These are phyloP conservation scores for Kryptolebias marmoratus DNA, from an alignment of 2,113 vertebrate species.

Conservation along the genomic window DNA sequence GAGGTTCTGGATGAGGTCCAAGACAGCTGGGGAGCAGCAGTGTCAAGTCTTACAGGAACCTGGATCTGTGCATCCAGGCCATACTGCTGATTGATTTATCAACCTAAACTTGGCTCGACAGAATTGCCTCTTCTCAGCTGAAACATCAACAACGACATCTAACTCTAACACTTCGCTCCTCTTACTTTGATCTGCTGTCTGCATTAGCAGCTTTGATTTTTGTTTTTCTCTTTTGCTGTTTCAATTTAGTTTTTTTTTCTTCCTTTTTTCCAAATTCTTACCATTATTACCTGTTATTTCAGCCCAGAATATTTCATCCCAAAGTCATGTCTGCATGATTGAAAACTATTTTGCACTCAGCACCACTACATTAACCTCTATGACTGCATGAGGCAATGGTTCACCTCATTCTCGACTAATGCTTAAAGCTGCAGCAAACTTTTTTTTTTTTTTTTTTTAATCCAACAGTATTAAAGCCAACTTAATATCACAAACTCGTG, in stretches of 20 bases:
- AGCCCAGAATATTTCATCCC: slow-evolving; percentile 15
- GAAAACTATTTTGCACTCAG: slow-evolving; percentile 46
- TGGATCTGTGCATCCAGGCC: slow-evolving; percentile 56
- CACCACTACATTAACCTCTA: slow-evolving; percentile 44
- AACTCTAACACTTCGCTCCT: slow-evolving; percentile 17
- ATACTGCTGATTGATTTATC: slow-evolving; percentile 77
- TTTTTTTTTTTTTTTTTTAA: slow-evolving; percentile 46
- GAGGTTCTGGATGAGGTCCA: slow-evolving; percentile 76
- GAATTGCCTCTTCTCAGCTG: slow-evolving; percentile 50
- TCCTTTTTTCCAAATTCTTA: background rate
- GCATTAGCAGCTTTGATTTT: background rate
- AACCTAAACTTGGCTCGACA: slow-evolving; percentile 38
- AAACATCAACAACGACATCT: slow-evolving; percentile 48
- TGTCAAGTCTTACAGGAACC: slow-evolving; percentile 75
- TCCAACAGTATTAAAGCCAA: slow-evolving; percentile 45
- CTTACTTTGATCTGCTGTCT: background rate
- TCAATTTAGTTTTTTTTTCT: background rate
- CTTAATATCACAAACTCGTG: slow-evolving; percentile 45
- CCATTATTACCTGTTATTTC: slow-evolving; percentile 10
- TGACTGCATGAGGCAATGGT: slow-evolving; percentile 19
- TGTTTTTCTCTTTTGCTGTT: slow-evolving; percentile 10
- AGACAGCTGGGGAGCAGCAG: slow-evolving; percentile 69
- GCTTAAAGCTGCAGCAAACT: slow-evolving; percentile 31
- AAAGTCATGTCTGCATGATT: slow-evolving; percentile 27
- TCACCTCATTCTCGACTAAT: slow-evolving; percentile 24